Evolutionary conservation across 1,140 invertebrate genomes (phyloP).

Genomic region (Uloborus diversus): DNA sequence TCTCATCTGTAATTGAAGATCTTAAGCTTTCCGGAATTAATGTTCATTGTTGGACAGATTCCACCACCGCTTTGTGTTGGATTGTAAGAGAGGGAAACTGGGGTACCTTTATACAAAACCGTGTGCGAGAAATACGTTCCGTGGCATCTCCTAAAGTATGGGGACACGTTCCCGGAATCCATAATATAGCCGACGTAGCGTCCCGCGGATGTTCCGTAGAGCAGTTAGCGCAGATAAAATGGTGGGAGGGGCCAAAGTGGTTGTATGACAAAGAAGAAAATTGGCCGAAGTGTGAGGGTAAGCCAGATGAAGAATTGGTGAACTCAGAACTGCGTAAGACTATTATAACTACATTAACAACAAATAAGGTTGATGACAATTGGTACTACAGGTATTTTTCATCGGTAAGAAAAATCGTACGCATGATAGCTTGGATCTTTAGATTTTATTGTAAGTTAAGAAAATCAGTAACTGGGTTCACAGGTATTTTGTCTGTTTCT

Average conservation of each 20-base stretch:
- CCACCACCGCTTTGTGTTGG: slow-evolving; percentile 1
- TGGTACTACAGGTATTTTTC: background rate
- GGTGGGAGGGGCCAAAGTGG: slow-evolving; percentile 47
- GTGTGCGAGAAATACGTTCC: slow-evolving; percentile 1
- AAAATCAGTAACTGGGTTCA: background rate
- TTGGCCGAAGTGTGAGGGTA: background rate
- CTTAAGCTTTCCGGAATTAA: background rate
- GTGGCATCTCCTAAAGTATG: background rate
- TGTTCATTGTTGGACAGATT: slow-evolving; percentile 35
- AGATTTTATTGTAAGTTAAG: background rate
- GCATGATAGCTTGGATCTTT: slow-evolving; percentile 1
- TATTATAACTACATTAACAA: background rate
- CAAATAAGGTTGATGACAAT: background rate
- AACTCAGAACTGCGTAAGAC: slow-evolving; percentile 8
- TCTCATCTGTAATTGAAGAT: background rate
- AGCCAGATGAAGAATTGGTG: slow-evolving; percentile 6
- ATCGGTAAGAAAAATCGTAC: background rate
- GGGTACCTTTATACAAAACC: slow-evolving; percentile 4
- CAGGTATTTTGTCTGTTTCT: background rate
- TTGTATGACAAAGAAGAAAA: background rate
- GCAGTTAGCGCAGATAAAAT: background rate
- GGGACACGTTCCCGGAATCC: background rate
- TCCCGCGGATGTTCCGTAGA: background rate
- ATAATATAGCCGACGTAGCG: background rate
- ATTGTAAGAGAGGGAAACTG: background rate